A percentile compares a stretch with the other conserved stretches of the same genome.
phyloP scores from a whole-genome alignment of 2,888 invertebrate species.

The Taphrorychus bicolor region DNA sequence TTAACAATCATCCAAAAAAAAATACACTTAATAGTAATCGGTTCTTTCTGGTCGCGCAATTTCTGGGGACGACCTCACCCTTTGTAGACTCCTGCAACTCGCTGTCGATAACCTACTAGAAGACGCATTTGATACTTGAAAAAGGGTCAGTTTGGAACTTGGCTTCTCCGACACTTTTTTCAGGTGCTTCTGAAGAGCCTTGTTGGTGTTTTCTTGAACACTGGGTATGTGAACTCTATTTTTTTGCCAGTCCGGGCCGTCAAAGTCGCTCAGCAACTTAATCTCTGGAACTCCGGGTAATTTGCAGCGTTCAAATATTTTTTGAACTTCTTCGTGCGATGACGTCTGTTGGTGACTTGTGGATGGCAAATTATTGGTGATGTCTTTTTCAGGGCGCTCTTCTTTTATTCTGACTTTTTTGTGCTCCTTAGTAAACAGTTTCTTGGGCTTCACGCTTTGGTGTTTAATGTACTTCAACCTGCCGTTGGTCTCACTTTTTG shows the following conservation, averaged over 20 bases:
- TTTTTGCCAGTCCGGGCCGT: background rate
- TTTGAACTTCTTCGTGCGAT: conserved; percentile 43
- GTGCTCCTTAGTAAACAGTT: conserved; percentile 27
- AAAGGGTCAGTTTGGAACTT: conserved; percentile 45
- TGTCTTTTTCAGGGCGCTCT: conserved; percentile 46
- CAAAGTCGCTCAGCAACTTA: conserved; percentile 42
- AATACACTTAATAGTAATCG: background rate
- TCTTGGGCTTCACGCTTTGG: conserved; percentile 19
- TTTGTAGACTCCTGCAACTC: conserved; percentile 10
- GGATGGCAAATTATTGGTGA: conserved; percentile 23
- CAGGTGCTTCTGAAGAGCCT: conserved; percentile 38
- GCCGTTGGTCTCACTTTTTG: conserved; percentile 52
- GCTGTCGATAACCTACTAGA: conserved; percentile 19
- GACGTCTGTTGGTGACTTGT: conserved; percentile 4
- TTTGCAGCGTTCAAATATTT: conserved; percentile 49
- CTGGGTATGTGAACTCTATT: background rate
- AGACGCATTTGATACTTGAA: conserved; percentile 47
- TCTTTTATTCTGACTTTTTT: conserved; percentile 43
- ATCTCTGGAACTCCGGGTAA: conserved; percentile 47
- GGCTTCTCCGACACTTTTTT: conserved; percentile 42
- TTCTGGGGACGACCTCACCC: conserved; percentile 30
- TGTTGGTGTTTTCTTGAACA: conserved; percentile 20
- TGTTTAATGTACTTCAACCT: conserved; percentile 49
- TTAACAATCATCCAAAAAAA: background rate
- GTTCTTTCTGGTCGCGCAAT: background rate